Evolutionary conservation across 2,113 vertebrate genomes (phyloP).

Genomic region (Apteryx owenii): DNA sequence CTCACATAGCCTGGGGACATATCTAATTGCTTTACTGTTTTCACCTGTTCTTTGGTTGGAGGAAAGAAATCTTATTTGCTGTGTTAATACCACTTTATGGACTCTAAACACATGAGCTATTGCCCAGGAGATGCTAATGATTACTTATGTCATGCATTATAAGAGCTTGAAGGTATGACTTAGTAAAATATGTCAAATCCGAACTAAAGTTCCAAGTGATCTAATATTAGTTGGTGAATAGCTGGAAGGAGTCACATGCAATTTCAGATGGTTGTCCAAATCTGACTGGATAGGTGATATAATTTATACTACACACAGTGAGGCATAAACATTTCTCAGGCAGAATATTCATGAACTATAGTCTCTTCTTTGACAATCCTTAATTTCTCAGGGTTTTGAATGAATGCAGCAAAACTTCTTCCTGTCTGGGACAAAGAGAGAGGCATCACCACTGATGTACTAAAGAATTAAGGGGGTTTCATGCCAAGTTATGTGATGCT

Average conservation of each 20-base stretch:
- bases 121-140: not conserved
- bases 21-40: not conserved
- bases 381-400: not conserved
- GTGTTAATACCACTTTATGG: not conserved
- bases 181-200: not conserved
- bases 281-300: not conserved
- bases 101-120: not conserved
- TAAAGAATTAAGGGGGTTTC: not conserved
- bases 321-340: not conserved
- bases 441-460: not conserved
- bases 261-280: not conserved
- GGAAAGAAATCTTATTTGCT: not conserved
- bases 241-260: not conserved
- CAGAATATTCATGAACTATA: not conserved
- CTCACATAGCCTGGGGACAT: not conserved
- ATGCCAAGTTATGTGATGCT: rapidly evolving
- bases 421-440: not conserved
- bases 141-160: not conserved
- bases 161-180: not conserved
- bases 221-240: not conserved
- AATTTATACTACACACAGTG: not conserved
- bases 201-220: not conserved
- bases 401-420: not conserved
- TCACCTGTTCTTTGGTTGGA: not conserved
- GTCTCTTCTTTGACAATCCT: not conserved